Percentiles rank a stretch among this genome's conserved stretches.
Evolutionary conservation across 2,797 vertebrate genomes (phyloP).

Genomic region (Halcyon leucocephala): DNA sequence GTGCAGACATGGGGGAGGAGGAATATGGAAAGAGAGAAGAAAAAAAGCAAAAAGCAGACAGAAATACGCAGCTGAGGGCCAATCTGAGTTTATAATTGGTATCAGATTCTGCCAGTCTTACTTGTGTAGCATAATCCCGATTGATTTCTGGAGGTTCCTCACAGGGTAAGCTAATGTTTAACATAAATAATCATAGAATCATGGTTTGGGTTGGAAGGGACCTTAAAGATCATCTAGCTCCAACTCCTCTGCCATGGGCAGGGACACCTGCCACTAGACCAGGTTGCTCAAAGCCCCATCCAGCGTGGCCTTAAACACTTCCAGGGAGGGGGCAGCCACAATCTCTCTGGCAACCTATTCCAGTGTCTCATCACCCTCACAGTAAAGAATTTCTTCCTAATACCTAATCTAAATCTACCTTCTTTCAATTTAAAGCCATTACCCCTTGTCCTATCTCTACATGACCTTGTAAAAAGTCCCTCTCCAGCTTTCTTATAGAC

Average conservation of each 20-base stretch:
- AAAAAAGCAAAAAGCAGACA: background rate
- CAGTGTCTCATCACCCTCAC: background rate
- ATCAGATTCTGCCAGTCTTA: conserved; percentile 26
- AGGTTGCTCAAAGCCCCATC: background rate
- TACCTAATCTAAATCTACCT: background rate
- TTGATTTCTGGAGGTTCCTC: conserved; percentile 49
- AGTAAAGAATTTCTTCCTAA: background rate
- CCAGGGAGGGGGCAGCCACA: background rate
- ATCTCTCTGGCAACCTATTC: too few species aligned
- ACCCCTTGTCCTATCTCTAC: background rate
- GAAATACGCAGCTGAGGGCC: conserved; percentile 18
- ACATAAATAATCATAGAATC: background rate
- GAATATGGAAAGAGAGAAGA: background rate
- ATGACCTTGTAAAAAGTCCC: too few species aligned
- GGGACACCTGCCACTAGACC: background rate
- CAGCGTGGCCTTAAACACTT: background rate
- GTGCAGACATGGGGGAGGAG: conserved; percentile 28
- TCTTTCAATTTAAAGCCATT: background rate
- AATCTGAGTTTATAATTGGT: conserved; percentile 9
- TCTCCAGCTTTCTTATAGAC: background rate
- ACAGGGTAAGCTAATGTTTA: conserved; percentile 36
- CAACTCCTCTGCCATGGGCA: too few species aligned
- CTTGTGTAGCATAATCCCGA: background rate
- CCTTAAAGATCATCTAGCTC: background rate
- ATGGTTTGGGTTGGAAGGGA: background rate